These are phyloP conservation scores for Hyposoter didymator DNA, from an alignment of 2,888 invertebrate species.

Conservation along the genomic window DNA sequence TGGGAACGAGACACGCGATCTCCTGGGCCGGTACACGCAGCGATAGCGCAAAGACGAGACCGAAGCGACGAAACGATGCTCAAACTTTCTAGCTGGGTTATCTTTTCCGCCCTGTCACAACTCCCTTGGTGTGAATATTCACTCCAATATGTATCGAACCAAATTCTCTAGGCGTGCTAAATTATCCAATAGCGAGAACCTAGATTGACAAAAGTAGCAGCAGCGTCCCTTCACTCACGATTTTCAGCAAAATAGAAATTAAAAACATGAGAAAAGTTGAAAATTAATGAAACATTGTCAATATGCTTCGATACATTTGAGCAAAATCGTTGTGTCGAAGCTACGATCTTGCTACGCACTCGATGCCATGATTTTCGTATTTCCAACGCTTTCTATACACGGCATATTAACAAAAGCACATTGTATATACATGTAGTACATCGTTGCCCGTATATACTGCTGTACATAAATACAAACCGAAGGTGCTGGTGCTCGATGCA, in stretches of 20 bases:
- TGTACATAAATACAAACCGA: constrained; percentile 12
- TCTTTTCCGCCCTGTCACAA: neutral
- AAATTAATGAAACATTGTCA: neutral
- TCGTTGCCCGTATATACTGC: neutral
- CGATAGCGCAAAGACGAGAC: constrained; percentile 38
- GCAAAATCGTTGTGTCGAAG: neutral
- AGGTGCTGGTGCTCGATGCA: constrained; percentile 32
- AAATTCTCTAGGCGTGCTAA: neutral
- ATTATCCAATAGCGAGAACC: neutral
- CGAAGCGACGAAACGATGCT: constrained; percentile 9
- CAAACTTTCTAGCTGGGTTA: constrained; percentile 15
- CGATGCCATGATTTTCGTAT: constrained; percentile 22
- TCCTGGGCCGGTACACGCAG: constrained; percentile 42
- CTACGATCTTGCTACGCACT: neutral
- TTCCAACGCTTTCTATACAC: constrained; percentile 26
- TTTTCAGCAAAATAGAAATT: neutral
- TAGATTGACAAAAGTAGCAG: too few species aligned
- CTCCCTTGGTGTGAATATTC: neutral
- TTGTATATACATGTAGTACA: neutral
- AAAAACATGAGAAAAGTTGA: neutral
- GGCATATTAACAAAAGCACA: constrained; percentile 19
- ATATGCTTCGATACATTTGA: neutral
- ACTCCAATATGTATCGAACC: neutral
- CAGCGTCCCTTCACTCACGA: too few species aligned
- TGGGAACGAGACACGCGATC: constrained; percentile 67